Evolutionary conservation across 2,113 vertebrate genomes (phyloP).

Genomic region (Mugil cephalus): DNA sequence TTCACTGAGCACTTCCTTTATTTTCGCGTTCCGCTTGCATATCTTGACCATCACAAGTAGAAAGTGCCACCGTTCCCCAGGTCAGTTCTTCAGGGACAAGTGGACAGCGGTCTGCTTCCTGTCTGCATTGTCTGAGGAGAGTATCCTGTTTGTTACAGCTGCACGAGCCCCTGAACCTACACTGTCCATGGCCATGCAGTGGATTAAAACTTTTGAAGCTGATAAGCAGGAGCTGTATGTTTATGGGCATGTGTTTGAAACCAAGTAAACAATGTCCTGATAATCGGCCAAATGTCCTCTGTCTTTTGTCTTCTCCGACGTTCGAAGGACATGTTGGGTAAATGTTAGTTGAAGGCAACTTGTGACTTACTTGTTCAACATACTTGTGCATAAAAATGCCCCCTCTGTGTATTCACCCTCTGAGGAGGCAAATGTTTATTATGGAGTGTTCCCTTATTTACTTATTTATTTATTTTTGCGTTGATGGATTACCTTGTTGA

Average conservation of each 20-base stretch:
- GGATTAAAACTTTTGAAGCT: constrained; percentile 32
- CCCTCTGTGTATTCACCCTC: constrained; percentile 53
- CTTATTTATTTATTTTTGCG: constrained; percentile 1
- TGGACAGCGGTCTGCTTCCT: constrained; percentile 64
- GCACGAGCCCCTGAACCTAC: constrained; percentile 40
- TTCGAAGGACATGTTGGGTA: constrained; percentile 16
- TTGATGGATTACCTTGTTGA: constrained; percentile 78
- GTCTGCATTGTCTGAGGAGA: constrained; percentile 70
- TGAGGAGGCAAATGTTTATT: constrained; percentile 66
- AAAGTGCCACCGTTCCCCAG: constrained; percentile 36
- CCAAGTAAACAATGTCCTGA: constrained; percentile 33
- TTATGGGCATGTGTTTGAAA: constrained; percentile 58
- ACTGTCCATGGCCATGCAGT: constrained; percentile 1
- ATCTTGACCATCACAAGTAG: constrained; percentile 57
- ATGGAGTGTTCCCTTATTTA: constrained; percentile 33
- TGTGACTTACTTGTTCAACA: constrained; percentile 39
- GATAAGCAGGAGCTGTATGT: constrained; percentile 35
- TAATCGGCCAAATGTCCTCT: constrained; percentile 16
- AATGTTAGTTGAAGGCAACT: constrained; percentile 33
- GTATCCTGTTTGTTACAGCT: constrained; percentile 80
- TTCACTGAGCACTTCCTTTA: constrained; percentile 56
- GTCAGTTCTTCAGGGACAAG: constrained; percentile 55
- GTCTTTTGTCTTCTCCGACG: constrained; percentile 16
- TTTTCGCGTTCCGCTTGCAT: constrained; percentile 41
- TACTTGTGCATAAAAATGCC: constrained; percentile 39